Base-by-base conservation (phyloP, 2,888 invertebrate genomes). In the Caenorhabditis zanzibari region DNA sequence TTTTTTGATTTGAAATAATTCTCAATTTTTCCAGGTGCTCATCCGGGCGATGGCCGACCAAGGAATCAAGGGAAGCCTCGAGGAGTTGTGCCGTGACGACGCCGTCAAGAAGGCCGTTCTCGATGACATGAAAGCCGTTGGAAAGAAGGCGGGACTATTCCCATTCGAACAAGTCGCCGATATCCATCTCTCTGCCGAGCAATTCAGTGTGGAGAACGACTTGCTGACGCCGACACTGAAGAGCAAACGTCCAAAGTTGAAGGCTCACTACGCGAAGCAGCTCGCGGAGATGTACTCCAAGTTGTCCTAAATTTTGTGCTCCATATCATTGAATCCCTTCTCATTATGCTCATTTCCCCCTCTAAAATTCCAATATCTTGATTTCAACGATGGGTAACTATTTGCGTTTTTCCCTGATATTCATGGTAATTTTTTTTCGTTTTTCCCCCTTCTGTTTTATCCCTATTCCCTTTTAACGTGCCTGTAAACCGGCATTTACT, bases 191-290 rank as follows among this genome's bases (percentile, higher is more conserved):
- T 96, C 96, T 93, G 96, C 96, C 28, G 97, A 98, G 93, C 96
- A 96, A 89, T 98, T 98, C 94, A 96, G 97, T 85, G 96, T 97
- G 76, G 97, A 97, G 94, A 98, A 98, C 93, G 97, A 97, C 85
- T 95, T 98, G 68, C 94, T 98, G 69, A 98, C 98, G 58, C 98
- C 98, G 71, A 97, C 97, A 38, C 95, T 97, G 94, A 98, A 98
- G 94, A 95, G 96, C 86, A 98, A 97, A 94, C 95, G 98, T 93
- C 96, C 96, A 32, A 84, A 91, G 63, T 74, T 92, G 66, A 91
- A 90, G 86, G 49, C 73, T n/a, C 85, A 89, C 79, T 90, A 88
- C 79, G 54, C 83, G 41, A 28, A 56, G 9, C 77, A 89, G 61
- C 66, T 91, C 16, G 75, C 74, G 24, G 85, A 68, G n/a, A n/a